phyloP scores from a whole-genome alignment of 2,888 invertebrate genomes.

The Sabatieria punctata region DNA sequence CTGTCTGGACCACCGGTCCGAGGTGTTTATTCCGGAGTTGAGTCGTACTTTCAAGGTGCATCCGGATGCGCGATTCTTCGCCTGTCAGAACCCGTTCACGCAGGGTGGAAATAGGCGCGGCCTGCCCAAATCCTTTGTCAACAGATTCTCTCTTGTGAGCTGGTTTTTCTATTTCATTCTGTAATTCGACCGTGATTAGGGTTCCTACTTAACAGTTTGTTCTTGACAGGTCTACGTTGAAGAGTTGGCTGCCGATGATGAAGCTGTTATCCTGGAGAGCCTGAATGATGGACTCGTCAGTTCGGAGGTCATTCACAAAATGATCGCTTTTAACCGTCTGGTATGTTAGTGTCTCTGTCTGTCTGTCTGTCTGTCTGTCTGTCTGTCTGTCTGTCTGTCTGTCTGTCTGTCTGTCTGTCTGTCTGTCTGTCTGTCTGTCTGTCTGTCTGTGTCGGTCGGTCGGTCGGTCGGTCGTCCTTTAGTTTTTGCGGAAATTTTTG shows the following conservation, averaged over 20 bases:
- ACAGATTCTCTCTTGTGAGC: constrained; percentile 76
- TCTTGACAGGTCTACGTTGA: constrained; percentile 48
- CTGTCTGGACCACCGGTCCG: constrained; percentile 88
- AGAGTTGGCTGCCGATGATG: constrained; percentile 46
- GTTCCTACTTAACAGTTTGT: constrained; percentile 7
- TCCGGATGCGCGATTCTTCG: constrained; percentile 63
- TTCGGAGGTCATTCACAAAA: constrained; percentile 45
- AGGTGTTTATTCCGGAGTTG: constrained; percentile 85
- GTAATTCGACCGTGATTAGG: constrained; percentile 2
- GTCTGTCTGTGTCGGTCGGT: no score
- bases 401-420: no score
- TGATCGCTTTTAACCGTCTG: constrained; percentile 60
- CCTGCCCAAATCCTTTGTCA: constrained; percentile 84
- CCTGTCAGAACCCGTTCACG: constrained; percentile 85
- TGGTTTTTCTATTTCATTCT: neutral
- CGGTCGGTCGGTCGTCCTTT: no score
- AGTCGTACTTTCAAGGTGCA: constrained; percentile 43
- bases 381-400: no score
- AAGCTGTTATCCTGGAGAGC: constrained; percentile 45
- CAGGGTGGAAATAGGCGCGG: constrained; percentile 93
- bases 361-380: no score
- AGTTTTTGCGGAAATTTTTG: no score
- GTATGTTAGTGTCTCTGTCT: no score
- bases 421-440: no score
- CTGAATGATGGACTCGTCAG: constrained; percentile 44